These are phyloP conservation scores for Tylochromis polylepis DNA, from an alignment of 2,113 vertebrate species.

Conservation along the genomic window DNA sequence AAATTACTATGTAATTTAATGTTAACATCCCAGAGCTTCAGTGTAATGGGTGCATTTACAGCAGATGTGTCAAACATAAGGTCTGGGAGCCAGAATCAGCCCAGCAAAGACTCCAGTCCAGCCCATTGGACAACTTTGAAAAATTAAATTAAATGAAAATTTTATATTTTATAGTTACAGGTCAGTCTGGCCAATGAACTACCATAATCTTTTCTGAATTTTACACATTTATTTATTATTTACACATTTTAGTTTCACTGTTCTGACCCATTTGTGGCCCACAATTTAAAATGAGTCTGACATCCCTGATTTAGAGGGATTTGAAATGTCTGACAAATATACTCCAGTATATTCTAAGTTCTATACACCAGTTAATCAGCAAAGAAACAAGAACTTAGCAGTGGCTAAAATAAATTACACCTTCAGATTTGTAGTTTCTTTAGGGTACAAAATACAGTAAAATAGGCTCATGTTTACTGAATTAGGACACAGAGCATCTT, in stretches of 20 bases:
- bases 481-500: slow-evolving; percentile 7
- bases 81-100: not conserved
- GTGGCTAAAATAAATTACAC: not conserved
- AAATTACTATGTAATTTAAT: not conserved
- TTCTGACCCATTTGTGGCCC: not conserved
- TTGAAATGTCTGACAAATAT: not conserved
- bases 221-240: not conserved
- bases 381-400: not conserved
- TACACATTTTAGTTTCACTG: not conserved
- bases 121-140: not conserved
- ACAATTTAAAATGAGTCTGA: not conserved
- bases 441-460: not conserved
- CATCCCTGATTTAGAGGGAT: not conserved
- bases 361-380: not conserved
- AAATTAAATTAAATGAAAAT: fast-evolving
- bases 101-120: not conserved
- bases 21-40: no score
- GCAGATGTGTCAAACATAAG: not conserved
- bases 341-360: not conserved
- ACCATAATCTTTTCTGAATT: not conserved
- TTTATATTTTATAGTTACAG: not conserved
- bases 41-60: not conserved
- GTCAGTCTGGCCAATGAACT: no score
- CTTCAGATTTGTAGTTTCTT: not conserved
- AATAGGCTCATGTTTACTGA: not conserved